These are phyloP conservation scores for Epinephelus lanceolatus DNA, from an alignment of 2,113 vertebrate genomes.

Conservation along the genomic window DNA sequence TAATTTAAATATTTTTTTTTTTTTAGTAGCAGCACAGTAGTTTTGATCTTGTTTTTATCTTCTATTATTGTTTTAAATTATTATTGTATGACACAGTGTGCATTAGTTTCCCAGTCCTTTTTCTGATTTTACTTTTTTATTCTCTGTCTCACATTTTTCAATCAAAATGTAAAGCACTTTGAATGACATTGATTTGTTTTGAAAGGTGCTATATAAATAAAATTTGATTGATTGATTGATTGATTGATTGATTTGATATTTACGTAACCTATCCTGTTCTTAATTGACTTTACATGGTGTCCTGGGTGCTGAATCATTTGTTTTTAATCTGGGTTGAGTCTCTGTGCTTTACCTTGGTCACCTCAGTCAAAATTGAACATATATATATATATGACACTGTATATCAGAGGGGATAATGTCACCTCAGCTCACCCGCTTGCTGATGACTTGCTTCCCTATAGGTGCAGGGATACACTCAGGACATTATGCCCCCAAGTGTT, in stretches of 20 bases:
- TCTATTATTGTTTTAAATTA: no score
- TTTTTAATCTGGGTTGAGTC: neutral
- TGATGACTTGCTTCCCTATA: neutral
- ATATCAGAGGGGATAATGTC: neutral
- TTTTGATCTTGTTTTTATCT: no score
- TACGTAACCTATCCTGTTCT: neutral
- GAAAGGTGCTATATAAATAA: no score
- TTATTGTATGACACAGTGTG: no score
- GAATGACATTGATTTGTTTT: no score
- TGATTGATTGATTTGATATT: neutral
- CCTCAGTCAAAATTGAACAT: neutral
- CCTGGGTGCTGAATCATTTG: neutral
- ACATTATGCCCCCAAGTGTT: conserved; percentile 2
- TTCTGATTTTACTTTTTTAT: no score
- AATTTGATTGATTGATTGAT: no score
- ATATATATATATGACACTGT: neutral
- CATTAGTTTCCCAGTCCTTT: no score
- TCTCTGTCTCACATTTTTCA: no score
- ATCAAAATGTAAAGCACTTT: no score
- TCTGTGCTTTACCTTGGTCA: neutral
- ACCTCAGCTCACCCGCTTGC: neutral
- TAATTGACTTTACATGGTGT: neutral
- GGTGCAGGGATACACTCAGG: neutral
- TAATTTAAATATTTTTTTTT: no score
- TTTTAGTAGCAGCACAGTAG: no score